Conservation (phyloP, 1,140 invertebrate species). For the Amyelois transitella region DNA sequence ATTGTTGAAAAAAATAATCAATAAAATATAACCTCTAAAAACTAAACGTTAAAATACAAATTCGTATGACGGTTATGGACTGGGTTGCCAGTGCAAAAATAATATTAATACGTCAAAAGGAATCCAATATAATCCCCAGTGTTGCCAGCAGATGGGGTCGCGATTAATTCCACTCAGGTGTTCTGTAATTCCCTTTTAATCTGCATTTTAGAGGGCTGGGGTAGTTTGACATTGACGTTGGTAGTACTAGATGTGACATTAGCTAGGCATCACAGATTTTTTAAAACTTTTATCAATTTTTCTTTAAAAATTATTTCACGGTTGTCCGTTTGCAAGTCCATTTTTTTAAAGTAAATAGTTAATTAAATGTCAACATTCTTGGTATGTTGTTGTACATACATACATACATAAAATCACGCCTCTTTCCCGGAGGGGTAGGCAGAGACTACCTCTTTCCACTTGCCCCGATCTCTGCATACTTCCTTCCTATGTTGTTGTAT, state of each 20-base stretch:
- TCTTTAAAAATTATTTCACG: no score
- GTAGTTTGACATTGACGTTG: constrained; percentile 1
- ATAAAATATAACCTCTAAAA: background rate
- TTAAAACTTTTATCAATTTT: no score
- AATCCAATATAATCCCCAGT: constrained; percentile 58
- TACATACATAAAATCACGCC: no score
- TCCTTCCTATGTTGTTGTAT: no score
- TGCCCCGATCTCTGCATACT: no score
- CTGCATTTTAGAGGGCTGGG: constrained; percentile 42
- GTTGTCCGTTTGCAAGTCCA: no score
- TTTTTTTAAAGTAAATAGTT: no score
- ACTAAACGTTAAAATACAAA: background rate
- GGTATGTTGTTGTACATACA: no score
- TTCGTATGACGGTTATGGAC: background rate
- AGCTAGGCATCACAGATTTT: no score
- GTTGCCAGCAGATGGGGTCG: constrained; percentile 39
- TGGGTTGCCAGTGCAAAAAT: constrained; percentile 35
- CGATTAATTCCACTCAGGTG: constrained; percentile 56
- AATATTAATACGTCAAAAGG: constrained; percentile 20
- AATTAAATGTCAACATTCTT: no score
- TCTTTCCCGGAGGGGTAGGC: no score
- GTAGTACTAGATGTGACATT: background rate
- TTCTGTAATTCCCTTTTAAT: constrained; percentile 42
- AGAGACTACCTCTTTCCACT: no score
- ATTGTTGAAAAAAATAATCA: background rate